Evolutionary conservation across 2,888 invertebrate species (phyloP).

Genomic region (Pristionchus fissidentatus): DNA sequence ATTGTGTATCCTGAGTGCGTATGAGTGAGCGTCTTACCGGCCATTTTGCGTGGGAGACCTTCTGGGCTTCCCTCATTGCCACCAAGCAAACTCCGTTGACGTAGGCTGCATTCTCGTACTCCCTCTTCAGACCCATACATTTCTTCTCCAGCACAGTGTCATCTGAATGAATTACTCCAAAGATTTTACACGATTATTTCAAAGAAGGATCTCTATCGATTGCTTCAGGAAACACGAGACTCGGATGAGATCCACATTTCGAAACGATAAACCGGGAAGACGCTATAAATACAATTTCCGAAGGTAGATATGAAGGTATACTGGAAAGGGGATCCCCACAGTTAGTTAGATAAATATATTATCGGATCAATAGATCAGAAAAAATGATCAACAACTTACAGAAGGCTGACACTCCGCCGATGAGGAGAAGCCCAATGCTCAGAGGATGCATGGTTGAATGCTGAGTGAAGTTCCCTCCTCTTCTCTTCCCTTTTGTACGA

Average conservation of each 20-base stretch:
- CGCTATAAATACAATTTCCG: too few relatives aligned
- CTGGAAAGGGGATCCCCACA: too few relatives aligned
- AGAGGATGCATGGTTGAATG: constrained; percentile 21
- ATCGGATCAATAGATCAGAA: too few relatives aligned
- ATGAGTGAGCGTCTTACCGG: background rate
- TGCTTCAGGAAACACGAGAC: too few relatives aligned
- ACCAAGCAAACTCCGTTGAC: constrained; percentile 18
- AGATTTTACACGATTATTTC: too few relatives aligned
- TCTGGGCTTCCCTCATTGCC: background rate
- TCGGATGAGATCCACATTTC: too few relatives aligned
- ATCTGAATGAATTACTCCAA: too few relatives aligned
- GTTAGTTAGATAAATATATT: too few relatives aligned
- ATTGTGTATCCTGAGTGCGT: background rate
- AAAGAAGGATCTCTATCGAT: too few relatives aligned
- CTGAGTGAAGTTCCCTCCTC: background rate
- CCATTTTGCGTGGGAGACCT: background rate
- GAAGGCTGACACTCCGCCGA: background rate
- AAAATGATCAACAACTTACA: too few relatives aligned
- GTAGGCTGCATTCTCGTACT: background rate
- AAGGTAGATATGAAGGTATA: too few relatives aligned
- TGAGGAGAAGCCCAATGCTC: background rate
- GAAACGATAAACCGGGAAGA: too few relatives aligned
- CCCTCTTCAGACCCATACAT: constrained; percentile 26
- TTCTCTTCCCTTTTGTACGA: background rate
- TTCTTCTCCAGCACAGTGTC: constrained; percentile 46